Conservation (phyloP, 2,797 vertebrate genomes). For the Hippocampus kuda region DNA sequence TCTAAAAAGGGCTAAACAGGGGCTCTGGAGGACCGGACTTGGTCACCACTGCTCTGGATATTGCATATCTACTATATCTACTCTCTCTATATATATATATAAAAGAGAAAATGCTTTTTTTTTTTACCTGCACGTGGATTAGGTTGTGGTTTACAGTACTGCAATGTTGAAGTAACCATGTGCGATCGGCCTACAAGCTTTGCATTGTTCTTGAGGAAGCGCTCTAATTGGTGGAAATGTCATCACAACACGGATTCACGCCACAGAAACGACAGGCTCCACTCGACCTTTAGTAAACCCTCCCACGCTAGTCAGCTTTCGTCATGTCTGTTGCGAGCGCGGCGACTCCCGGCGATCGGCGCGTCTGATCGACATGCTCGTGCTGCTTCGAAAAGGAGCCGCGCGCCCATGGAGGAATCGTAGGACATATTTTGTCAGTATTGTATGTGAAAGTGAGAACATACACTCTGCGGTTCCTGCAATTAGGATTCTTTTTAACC, state of each 20-base stretch:
- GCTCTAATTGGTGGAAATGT: neutral
- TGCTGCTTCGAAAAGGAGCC: constrained; percentile 17
- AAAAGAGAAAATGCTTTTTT: neutral
- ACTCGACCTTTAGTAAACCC: too few relatives aligned
- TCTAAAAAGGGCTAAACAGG: too few relatives aligned
- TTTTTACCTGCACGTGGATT: neutral
- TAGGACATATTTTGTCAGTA: too few relatives aligned
- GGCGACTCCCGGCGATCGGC: neutral
- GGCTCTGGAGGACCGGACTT: too few relatives aligned
- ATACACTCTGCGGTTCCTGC: too few relatives aligned
- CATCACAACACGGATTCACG: neutral
- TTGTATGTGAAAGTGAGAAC: too few relatives aligned
- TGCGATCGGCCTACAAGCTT: neutral
- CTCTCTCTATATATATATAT: neutral
- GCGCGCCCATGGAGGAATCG: too few relatives aligned
- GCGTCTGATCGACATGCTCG: neutral
- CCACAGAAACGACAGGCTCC: too few relatives aligned
- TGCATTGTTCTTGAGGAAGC: neutral
- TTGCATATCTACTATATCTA: too few relatives aligned
- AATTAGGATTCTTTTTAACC: too few relatives aligned
- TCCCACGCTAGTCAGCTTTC: neutral
- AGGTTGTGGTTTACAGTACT: neutral
- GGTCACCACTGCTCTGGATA: too few relatives aligned
- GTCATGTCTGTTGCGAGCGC: neutral
- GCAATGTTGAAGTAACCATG: neutral